Evolutionary conservation across 2,888 invertebrate genomes (phyloP).

Genomic region (Drosophila atroscutellata): DNA sequence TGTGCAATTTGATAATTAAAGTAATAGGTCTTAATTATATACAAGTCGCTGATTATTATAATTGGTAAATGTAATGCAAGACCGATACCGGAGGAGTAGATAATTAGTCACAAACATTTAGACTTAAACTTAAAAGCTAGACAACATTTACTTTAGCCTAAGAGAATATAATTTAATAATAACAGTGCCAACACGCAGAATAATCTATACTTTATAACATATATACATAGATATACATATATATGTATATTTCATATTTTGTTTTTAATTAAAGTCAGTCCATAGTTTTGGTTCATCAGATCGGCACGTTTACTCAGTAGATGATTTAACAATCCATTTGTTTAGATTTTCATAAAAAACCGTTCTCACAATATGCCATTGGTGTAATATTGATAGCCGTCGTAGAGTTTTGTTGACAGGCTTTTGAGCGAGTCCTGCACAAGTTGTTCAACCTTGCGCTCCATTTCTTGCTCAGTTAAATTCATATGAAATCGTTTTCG

Average conservation of each 20-base stretch:
- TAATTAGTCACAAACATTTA: conserved; percentile 65
- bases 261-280: conserved; percentile 65
- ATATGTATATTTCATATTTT: conserved; percentile 15
- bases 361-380: conserved; percentile 92
- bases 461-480: conserved; percentile 97
- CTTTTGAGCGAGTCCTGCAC: conserved; percentile 98
- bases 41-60: conserved; percentile 58
- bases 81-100: conserved; percentile 45
- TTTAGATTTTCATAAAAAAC: conserved; percentile 85
- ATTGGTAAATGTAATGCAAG: conserved; percentile 59
- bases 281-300: conserved; percentile 76
- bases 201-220: conserved; percentile 51
- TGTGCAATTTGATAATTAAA: conserved; percentile 11
- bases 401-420: conserved; percentile 98
- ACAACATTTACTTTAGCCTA: conserved; percentile 74
- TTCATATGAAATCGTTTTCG: conserved; percentile 97
- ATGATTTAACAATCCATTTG: conserved; percentile 23
- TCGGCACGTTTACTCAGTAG: conserved; percentile 28
- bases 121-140: conserved; percentile 69
- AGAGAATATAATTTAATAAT: conserved; percentile 41
- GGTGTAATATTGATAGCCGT: conserved; percentile 99
- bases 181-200: conserved; percentile 55
- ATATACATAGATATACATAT: conserved; percentile 82
- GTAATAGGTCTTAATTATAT: conserved; percentile 55
- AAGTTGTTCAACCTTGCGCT: conserved; percentile 95